Evolutionary conservation across 2,888 invertebrate species (phyloP), one percentile per base, ranked within the genome.

Genomic region (Nebria salina): DNA sequence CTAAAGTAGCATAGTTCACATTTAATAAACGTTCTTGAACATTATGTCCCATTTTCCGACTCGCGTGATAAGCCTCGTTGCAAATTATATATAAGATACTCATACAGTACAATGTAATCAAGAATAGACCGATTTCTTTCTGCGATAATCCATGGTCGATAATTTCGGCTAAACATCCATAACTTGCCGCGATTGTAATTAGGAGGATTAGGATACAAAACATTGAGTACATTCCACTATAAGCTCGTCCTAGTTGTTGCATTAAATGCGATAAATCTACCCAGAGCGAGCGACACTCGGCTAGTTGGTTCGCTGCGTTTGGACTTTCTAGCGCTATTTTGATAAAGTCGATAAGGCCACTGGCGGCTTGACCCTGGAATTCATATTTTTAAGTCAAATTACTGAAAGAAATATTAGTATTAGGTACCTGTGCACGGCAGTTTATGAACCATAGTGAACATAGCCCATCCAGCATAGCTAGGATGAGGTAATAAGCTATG

Each of bases 191-290:
- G 11, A 94, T 94, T 8, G 94, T 94, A 1, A 94, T 94, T 85
- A 94, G 92, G 86, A 94, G 92, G 78, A 94, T 93, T 2, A 94
- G 91, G 88, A 94, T 90, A 84, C 94, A 94, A 85, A 93, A 94
- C 87, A 94, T 93, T 9, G 93, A 93, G 84, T 94, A 94, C 94
- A 94, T 94, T 84, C 94, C 94, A 76, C 94, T 94, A 86, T 94
- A 94, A 0, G 94, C 94, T 73, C 92, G 89, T 89, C 93, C 94
- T 84, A 94, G 88, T 86, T 94, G 94, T 86, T 94, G 94, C 94
- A 94, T 94, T 93, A 94, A 93, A 84, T 94, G 94, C 2, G 94
- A 94, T 34, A 94, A 88, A 85, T 94, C 94, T 0, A 94, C 93
- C 93, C 93, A 93, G 25, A 93, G 88, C 86, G 93, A 93, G 13